phyloP scores from a whole-genome alignment of 2,888 invertebrate genomes.

The Apamea monoglypha region DNA sequence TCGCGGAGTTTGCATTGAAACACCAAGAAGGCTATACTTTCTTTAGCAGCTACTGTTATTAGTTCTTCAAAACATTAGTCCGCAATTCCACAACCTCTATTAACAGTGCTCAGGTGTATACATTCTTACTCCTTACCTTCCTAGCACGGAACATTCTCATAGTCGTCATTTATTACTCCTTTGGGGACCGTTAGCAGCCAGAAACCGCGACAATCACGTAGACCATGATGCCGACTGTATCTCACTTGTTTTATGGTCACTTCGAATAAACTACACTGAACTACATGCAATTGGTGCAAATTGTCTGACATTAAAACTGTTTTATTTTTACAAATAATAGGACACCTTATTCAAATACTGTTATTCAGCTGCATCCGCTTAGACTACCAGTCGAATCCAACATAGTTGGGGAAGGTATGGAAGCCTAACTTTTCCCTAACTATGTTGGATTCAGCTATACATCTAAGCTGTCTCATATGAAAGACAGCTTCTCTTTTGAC shows the following conservation, averaged over 20 bases:
- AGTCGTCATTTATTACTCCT: constrained; percentile 27
- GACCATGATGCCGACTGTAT: constrained; percentile 23
- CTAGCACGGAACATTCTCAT: constrained; percentile 13
- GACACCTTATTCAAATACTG: background rate
- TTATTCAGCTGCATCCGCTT: no score
- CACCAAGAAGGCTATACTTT: background rate
- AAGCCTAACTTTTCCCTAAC: no score
- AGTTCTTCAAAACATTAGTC: background rate
- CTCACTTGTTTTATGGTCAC: constrained; percentile 31
- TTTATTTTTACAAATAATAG: background rate
- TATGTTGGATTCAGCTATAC: no score
- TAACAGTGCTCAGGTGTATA: constrained; percentile 2
- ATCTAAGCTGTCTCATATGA: no score
- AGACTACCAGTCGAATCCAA: no score
- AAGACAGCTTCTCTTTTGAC: no score
- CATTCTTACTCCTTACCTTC: background rate
- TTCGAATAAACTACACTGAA: background rate
- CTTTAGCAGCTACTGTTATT: background rate
- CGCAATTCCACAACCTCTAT: background rate
- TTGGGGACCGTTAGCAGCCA: constrained; percentile 29
- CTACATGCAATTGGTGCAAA: background rate
- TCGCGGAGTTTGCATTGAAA: background rate
- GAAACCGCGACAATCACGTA: constrained; percentile 30
- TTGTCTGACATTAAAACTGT: background rate
- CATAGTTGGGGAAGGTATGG: no score